Evolutionary conservation across 1,140 invertebrate species (phyloP).

Genomic region (Temnothorax nylanderi): DNA sequence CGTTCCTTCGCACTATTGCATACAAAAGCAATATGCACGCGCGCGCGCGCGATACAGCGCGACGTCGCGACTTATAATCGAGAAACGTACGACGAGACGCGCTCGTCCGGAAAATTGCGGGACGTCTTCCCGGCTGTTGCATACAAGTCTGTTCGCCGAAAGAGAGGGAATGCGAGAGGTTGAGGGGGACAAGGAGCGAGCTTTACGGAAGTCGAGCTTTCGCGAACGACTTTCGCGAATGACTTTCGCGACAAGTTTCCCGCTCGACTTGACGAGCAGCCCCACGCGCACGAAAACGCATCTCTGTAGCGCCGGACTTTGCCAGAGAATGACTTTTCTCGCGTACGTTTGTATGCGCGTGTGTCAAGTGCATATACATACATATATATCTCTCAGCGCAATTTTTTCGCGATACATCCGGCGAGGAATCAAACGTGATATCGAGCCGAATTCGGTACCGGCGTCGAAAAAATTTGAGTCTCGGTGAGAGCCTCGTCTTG

Average conservation of each 20-base stretch:
- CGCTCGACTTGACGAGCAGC: slow-evolving; percentile 50
- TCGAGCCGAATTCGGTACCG: slow-evolving; percentile 33
- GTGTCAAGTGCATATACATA: neutral
- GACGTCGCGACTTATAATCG: slow-evolving; percentile 61
- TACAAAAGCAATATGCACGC: neutral
- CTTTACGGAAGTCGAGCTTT: slow-evolving; percentile 28
- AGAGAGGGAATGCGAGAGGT: neutral
- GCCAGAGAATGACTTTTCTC: slow-evolving; percentile 1
- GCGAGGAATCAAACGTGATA: slow-evolving; percentile 40
- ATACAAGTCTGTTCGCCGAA: neutral
- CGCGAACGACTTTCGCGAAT: slow-evolving; percentile 54
- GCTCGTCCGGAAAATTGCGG: slow-evolving; percentile 65
- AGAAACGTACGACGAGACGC: slow-evolving; percentile 27
- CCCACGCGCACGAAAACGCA: slow-evolving; percentile 15
- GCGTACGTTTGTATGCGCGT: neutral
- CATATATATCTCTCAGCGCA: neutral
- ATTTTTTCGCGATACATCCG: slow-evolving; percentile 60
- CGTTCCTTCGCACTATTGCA: neutral
- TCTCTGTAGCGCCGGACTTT: slow-evolving; percentile 12
- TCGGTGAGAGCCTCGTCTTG: slow-evolving; percentile 13
- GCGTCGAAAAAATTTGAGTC: slow-evolving; percentile 36
- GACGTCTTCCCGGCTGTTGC: slow-evolving; percentile 16
- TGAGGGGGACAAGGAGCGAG: neutral
- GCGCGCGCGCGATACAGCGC: neutral
- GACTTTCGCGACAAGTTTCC: slow-evolving; percentile 65